Evolutionary conservation across 2,888 invertebrate species (phyloP).

Genomic region (Desoria tigrina): DNA sequence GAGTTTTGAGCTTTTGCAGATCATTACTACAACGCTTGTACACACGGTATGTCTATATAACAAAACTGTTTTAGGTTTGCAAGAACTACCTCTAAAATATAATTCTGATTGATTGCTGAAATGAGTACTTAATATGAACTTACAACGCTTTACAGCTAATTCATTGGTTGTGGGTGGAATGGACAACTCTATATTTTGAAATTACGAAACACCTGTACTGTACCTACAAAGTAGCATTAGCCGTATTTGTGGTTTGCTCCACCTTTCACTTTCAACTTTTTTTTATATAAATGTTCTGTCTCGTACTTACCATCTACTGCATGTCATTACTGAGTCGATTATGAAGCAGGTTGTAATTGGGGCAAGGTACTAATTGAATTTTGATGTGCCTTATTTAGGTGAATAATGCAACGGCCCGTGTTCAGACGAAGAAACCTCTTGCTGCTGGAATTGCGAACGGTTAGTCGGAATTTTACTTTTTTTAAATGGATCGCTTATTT

Average conservation of each 20-base stretch:
- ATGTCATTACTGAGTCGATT: no score
- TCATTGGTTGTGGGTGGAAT: slow-evolving; percentile 19
- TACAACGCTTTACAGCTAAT: background rate
- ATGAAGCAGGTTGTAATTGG: no score
- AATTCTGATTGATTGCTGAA: no score
- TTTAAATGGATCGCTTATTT: background rate
- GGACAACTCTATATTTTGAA: slow-evolving; percentile 11
- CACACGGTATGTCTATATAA: no score
- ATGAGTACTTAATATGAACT: no score
- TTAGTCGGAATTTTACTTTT: slow-evolving; percentile 61
- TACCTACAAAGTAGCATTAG: slow-evolving; percentile 22
- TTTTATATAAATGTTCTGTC: slow-evolving; percentile 4
- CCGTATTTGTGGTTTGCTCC: slow-evolving; percentile 23
- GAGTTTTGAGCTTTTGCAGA: no score
- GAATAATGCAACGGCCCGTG: slow-evolving; percentile 99
- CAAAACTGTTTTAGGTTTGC: no score
- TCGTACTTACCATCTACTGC: no score
- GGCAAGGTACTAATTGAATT: background rate
- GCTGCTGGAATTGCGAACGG: slow-evolving; percentile 73
- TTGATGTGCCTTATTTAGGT: slow-evolving; percentile 66
- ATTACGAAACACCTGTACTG: slow-evolving; percentile 1
- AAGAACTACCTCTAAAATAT: no score
- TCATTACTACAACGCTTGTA: no score
- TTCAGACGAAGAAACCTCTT: slow-evolving; percentile 97
- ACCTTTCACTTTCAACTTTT: slow-evolving; percentile 18